Conservation (phyloP, 1,140 invertebrate genomes). For the Rhagoletis pomonella region DNA sequence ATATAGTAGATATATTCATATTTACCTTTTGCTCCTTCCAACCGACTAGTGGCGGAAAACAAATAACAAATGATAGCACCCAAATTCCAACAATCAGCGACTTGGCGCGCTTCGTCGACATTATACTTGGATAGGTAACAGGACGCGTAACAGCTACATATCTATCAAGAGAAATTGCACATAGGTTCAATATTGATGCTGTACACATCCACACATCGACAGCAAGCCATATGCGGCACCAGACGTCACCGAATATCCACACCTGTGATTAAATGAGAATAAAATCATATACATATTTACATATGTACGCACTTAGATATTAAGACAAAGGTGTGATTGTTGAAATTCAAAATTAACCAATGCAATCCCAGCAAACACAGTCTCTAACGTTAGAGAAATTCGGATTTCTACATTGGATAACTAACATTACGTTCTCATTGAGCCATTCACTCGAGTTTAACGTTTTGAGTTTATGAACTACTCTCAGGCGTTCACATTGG, state of each 20-base stretch:
- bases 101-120: slow-evolving; percentile 92
- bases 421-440: too few relatives aligned
- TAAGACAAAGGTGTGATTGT: background rate
- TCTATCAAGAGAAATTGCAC: slow-evolving; percentile 92
- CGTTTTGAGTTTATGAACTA: too few relatives aligned
- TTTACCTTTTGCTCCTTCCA: slow-evolving; percentile 89
- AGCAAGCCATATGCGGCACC: slow-evolving; percentile 94
- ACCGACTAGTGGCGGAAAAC: slow-evolving; percentile 95
- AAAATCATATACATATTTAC: too few relatives aligned
- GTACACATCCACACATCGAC: slow-evolving; percentile 98
- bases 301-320: background rate
- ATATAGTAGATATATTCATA: background rate
- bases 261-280: slow-evolving; percentile 77
- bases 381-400: too few relatives aligned
- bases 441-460: too few relatives aligned
- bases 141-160: slow-evolving; percentile 96
- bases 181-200: slow-evolving; percentile 94
- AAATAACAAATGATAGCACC: slow-evolving; percentile 96
- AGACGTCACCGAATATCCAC: slow-evolving; percentile 94
- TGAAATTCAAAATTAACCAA: background rate
- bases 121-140: slow-evolving; percentile 93
- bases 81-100: slow-evolving; percentile 92
- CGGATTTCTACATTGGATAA: too few relatives aligned
- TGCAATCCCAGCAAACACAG: too few relatives aligned
- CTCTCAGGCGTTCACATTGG: too few relatives aligned